Conservation (phyloP, 2,888 invertebrate species). For the Herminia tarsipennalis region DNA sequence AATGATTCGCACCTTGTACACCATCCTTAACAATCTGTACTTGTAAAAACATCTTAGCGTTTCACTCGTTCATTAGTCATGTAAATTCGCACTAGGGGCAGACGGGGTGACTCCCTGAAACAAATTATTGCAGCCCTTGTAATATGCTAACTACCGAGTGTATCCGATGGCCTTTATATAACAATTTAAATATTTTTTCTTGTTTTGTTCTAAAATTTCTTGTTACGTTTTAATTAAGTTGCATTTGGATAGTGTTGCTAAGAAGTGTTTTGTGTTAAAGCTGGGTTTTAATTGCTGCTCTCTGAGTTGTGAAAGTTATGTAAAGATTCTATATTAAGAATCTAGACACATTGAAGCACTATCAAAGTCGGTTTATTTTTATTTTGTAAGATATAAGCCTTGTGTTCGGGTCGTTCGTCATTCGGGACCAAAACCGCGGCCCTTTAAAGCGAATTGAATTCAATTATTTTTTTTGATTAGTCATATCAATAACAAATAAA, state of each 20-base stretch:
- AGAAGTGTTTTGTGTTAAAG: neutral
- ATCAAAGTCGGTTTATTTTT: too few species aligned
- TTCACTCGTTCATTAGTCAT: conserved; percentile 64
- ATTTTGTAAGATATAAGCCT: too few species aligned
- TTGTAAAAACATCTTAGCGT: conserved; percentile 58
- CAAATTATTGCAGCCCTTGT: conserved; percentile 65
- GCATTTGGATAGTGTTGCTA: too few species aligned
- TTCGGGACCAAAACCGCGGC: too few species aligned
- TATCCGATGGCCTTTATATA: conserved; percentile 44
- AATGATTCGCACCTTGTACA: too few species aligned
- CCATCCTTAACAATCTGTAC: conserved; percentile 33
- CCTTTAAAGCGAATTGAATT: too few species aligned
- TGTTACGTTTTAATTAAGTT: conserved; percentile 36
- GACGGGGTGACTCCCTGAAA: conserved; percentile 46
- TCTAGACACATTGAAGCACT: too few species aligned
- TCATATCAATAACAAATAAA: too few species aligned
- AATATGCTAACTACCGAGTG: conserved; percentile 59
- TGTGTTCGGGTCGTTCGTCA: too few species aligned
- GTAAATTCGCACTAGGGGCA: conserved; percentile 57
- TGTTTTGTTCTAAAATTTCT: conserved; percentile 18
- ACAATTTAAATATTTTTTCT: conserved; percentile 36
- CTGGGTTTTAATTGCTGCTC: neutral
- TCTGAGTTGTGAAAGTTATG: too few species aligned
- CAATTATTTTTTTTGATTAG: too few species aligned
- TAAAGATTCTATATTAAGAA: too few species aligned